phyloP scores from a whole-genome alignment of 2,888 invertebrate species.

The Caenorhabditis sp. region DNA sequence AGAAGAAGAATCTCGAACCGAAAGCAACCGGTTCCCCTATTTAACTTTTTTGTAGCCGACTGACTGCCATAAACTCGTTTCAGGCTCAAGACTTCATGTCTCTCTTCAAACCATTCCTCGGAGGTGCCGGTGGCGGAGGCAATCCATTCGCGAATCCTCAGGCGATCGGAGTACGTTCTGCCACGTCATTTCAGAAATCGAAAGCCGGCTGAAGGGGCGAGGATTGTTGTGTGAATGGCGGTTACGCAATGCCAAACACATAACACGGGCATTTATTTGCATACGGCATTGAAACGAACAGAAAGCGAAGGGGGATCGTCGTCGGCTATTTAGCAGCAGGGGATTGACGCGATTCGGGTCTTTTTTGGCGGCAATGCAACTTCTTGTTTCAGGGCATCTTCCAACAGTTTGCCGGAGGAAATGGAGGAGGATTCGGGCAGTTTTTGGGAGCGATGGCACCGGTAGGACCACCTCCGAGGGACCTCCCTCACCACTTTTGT shows the following conservation, averaged over 20 bases:
- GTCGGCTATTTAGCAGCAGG: background rate
- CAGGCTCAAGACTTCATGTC: constrained; percentile 73
- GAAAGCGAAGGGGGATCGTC: constrained; percentile 4
- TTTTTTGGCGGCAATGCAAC: background rate
- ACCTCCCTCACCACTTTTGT: background rate
- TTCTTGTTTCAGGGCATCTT: constrained; percentile 57
- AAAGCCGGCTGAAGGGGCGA: background rate
- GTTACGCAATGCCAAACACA: constrained; percentile 32
- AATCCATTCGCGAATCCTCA: constrained; percentile 56
- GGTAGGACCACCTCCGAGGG: background rate
- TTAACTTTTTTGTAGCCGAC: too few relatives aligned
- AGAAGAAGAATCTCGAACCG: background rate
- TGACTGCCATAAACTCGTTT: too few relatives aligned
- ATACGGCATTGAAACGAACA: constrained; percentile 42
- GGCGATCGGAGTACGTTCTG: constrained; percentile 48
- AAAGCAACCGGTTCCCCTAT: constrained; percentile 1
- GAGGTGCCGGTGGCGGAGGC: constrained; percentile 56
- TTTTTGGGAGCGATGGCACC: constrained; percentile 37
- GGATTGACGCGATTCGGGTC: constrained; percentile 7
- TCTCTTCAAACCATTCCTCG: constrained; percentile 69
- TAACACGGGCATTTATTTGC: constrained; percentile 23
- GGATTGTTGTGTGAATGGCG: constrained; percentile 12
- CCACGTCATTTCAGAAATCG: constrained; percentile 3
- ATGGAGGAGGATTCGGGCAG: constrained; percentile 58
- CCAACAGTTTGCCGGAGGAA: constrained; percentile 62